Conservation (phyloP, 1,140 invertebrate genomes). For the Himalopsyche phryganea region DNA sequence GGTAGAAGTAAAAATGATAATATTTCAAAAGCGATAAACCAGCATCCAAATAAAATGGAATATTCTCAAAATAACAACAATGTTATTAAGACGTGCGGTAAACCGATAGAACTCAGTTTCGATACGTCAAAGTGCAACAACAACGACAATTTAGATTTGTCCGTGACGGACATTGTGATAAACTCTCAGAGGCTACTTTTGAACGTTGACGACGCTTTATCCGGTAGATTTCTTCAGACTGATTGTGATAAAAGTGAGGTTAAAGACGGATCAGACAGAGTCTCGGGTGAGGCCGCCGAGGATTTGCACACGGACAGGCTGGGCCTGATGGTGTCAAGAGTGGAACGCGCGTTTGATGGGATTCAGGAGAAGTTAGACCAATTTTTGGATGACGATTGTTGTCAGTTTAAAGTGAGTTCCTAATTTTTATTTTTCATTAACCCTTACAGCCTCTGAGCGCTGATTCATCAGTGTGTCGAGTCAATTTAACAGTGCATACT, state of each 20-base stretch:
- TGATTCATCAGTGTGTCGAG: too few species aligned
- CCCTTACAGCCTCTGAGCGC: neutral
- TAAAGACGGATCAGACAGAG: neutral
- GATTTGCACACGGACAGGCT: conserved; percentile 10
- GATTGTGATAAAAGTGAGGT: conserved; percentile 14
- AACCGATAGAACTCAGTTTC: too few species aligned
- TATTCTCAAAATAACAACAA: too few species aligned
- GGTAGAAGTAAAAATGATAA: too few species aligned
- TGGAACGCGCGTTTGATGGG: conserved; percentile 24
- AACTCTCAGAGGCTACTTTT: conserved; percentile 47
- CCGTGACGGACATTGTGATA: conserved; percentile 43
- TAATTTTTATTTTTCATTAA: neutral
- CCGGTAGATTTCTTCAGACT: conserved; percentile 35
- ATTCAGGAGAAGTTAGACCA: conserved; percentile 24
- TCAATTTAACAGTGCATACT: too few species aligned
- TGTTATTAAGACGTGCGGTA: too few species aligned
- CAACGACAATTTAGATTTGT: conserved; percentile 24
- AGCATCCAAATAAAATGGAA: too few species aligned
- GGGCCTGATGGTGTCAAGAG: conserved; percentile 16
- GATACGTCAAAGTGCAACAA: too few species aligned
- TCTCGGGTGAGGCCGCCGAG: conserved; percentile 11
- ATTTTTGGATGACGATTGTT: conserved; percentile 12
- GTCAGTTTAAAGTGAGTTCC: conserved; percentile 16
- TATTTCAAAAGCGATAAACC: too few species aligned
- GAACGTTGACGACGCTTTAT: conserved; percentile 46